phyloP scores from a whole-genome alignment of 2,113 vertebrate genomes.

The Hippocampus abdominalis region DNA sequence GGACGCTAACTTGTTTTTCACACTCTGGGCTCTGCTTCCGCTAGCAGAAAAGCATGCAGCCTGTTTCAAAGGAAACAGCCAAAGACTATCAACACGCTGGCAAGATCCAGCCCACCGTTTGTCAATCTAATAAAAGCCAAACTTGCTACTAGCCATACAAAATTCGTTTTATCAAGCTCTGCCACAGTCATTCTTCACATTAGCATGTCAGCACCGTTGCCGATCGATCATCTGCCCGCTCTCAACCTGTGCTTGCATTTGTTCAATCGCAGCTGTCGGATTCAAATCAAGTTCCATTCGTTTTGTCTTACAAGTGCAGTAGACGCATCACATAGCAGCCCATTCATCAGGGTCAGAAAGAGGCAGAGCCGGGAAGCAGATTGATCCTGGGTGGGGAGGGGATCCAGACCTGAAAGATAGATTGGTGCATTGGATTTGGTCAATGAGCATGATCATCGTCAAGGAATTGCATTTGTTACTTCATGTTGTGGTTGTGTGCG shows the following conservation, averaged over 20 bases:
- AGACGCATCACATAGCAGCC: slow-evolving; percentile 27
- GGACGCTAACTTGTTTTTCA: no score
- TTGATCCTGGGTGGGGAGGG: slow-evolving; percentile 26
- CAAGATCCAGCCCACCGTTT: no score
- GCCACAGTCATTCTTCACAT: slow-evolving; percentile 50
- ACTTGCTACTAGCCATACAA: neutral
- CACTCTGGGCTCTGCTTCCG: no score
- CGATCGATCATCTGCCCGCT: slow-evolving; percentile 38
- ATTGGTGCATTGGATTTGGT: neutral
- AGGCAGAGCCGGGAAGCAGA: slow-evolving; percentile 20
- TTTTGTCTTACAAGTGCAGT: slow-evolving; percentile 47
- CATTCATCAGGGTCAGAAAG: slow-evolving; percentile 38
- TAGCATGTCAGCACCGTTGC: slow-evolving; percentile 33
- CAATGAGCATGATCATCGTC: slow-evolving; percentile 5
- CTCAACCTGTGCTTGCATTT: slow-evolving; percentile 30
- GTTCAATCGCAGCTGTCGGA: slow-evolving; percentile 51
- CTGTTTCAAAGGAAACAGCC: no score
- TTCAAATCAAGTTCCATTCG: slow-evolving; percentile 55
- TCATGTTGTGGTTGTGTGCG: slow-evolving; percentile 20
- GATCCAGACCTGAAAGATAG: slow-evolving; percentile 2
- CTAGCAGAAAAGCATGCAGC: no score
- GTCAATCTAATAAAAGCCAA: no score
- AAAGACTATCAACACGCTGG: no score
- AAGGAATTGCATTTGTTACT: neutral
- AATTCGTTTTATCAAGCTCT: slow-evolving; percentile 36